phyloP scores from a whole-genome alignment of 1,140 invertebrate species.

The Micrasema longulum region DNA sequence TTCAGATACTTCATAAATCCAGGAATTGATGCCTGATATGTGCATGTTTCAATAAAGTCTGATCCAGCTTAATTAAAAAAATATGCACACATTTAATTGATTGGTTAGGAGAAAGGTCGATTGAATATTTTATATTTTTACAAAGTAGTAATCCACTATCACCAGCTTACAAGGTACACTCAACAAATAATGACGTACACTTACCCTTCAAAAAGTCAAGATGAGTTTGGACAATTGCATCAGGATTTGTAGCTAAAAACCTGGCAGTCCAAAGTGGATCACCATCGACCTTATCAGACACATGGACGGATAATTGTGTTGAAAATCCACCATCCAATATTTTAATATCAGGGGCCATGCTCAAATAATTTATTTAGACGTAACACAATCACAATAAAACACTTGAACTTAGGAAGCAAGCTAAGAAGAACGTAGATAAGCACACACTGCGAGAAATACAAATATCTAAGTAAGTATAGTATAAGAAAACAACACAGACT shows the following conservation, averaged over 20 bases:
- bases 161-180: too few species aligned
- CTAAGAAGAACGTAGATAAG: too few species aligned
- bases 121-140: too few species aligned
- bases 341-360: constrained; percentile 39
- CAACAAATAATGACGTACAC: not conserved
- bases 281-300: constrained; percentile 56
- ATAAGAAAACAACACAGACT: too few species aligned
- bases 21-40: constrained; percentile 73
- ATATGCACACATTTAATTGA: not conserved
- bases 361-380: constrained; percentile 4
- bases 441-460: too few species aligned
- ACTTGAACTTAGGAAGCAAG: too few species aligned
- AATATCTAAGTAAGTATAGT: too few species aligned
- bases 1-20: constrained; percentile 68
- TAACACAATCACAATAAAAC: too few species aligned
- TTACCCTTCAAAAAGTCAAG: constrained; percentile 66
- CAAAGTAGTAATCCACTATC: too few species aligned
- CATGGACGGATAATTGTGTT: constrained; percentile 60
- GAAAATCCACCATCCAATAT: constrained; percentile 67
- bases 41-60: constrained; percentile 72
- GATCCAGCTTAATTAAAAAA: constrained; percentile 65
- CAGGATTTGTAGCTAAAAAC: constrained; percentile 62
- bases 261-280: constrained; percentile 69
- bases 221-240: constrained; percentile 66
- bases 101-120: too few species aligned